phyloP scores from a whole-genome alignment of 2,797 vertebrate genomes.

The Sebastes matsubarae region DNA sequence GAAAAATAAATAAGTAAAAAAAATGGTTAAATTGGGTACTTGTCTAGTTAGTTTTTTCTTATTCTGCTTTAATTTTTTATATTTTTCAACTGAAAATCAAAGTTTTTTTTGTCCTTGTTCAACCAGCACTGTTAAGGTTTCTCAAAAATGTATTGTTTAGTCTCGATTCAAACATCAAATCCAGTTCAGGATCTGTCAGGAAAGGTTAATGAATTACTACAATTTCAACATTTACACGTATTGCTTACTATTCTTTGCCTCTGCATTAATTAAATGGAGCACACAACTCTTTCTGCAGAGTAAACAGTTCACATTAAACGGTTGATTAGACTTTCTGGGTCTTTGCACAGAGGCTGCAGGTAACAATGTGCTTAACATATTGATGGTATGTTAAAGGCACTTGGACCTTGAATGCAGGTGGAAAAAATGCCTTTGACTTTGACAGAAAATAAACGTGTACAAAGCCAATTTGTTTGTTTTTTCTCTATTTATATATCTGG shows the following conservation, averaged over 20 bases:
- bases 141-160: background rate
- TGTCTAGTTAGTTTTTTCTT: background rate
- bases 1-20: background rate
- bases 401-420: background rate
- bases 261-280: background rate
- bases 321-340: background rate
- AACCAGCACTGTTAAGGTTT: background rate
- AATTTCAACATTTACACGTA: background rate
- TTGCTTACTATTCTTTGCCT: background rate
- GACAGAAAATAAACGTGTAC: background rate
- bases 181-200: background rate
- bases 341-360: background rate
- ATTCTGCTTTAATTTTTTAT: background rate
- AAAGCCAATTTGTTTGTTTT: conserved; percentile 14
- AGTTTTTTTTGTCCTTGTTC: background rate
- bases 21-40: fast-evolving
- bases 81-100: background rate
- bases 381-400: background rate
- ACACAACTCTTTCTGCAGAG: background rate
- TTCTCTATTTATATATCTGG: conserved; percentile 61
- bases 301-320: background rate
- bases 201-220: background rate
- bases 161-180: background rate
- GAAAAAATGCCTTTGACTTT: background rate
- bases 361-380: background rate